Conservation (phyloP, 1,140 invertebrate genomes). For the Drosophila nigrodunni region DNA sequence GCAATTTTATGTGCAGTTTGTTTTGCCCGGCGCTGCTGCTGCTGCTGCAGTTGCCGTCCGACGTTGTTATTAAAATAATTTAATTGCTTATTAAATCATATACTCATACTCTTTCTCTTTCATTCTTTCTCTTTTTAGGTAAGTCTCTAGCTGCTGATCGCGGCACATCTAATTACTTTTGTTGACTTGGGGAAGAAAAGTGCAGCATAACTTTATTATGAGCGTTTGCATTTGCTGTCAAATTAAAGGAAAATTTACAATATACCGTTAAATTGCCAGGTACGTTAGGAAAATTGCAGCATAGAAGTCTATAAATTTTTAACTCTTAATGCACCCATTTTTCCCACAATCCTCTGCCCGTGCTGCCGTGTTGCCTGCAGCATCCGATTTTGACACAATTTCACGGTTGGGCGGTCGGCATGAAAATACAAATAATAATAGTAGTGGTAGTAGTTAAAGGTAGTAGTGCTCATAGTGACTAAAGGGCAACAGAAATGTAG, state of each 20-base stretch:
- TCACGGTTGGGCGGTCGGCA: constrained; percentile 49
- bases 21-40: constrained; percentile 25
- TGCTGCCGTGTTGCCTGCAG: constrained; percentile 33
- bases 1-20: constrained; percentile 81
- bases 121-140: constrained; percentile 65
- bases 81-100: constrained; percentile 81
- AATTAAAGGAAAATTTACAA: constrained; percentile 81
- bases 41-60: constrained; percentile 23
- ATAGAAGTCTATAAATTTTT: constrained; percentile 57
- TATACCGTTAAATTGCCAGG: constrained; percentile 80
- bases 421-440: constrained; percentile 24
- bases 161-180: constrained; percentile 38
- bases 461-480: no score
- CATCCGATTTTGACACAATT: constrained; percentile 79
- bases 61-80: constrained; percentile 73
- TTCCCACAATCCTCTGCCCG: background rate
- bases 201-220: constrained; percentile 65
- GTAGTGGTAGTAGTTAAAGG: background rate
- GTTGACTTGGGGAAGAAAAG: constrained; percentile 21
- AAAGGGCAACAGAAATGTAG: constrained; percentile 3
- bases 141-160: constrained; percentile 51
- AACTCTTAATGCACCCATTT: constrained; percentile 14
- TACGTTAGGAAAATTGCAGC: constrained; percentile 68
- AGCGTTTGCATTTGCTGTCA: constrained; percentile 59
- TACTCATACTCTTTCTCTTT: constrained; percentile 44